phyloP scores from a whole-genome alignment of 2,113 vertebrate genomes.

The Anser cygnoides region DNA sequence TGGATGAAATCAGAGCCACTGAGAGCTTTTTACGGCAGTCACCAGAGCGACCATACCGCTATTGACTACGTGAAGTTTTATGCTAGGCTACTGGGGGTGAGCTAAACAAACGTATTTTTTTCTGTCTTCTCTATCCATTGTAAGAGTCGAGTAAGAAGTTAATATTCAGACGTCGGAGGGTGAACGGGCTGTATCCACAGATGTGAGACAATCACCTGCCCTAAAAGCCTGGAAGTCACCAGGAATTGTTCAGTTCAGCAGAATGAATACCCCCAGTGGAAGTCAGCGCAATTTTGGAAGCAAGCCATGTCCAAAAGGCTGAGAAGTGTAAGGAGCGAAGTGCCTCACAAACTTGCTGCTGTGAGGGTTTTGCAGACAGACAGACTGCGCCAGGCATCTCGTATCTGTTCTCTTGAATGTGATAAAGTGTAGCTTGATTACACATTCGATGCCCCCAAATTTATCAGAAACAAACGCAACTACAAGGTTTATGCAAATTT shows the following conservation, averaged over 20 bases:
- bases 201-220: background rate
- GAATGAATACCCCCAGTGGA: background rate
- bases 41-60: no score
- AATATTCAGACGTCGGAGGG: no score
- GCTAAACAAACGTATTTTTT: background rate
- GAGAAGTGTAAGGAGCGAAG: fast-evolving
- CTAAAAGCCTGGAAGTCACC: background rate
- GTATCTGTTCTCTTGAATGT: background rate
- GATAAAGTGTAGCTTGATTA: fast-evolving
- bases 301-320: background rate
- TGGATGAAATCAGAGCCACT: no score
- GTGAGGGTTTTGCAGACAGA: background rate
- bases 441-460: fast-evolving
- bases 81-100: background rate
- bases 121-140: background rate
- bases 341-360: background rate
- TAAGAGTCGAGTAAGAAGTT: background rate
- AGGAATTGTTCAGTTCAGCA: background rate
- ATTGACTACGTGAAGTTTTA: background rate
- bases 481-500: fast-evolving
- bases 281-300: background rate
- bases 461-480: background rate
- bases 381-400: background rate
- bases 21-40: background rate
- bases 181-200: background rate